Base-by-base conservation (phyloP, 2,888 invertebrate species). In the Brachypalpus laphriformis region DNA sequence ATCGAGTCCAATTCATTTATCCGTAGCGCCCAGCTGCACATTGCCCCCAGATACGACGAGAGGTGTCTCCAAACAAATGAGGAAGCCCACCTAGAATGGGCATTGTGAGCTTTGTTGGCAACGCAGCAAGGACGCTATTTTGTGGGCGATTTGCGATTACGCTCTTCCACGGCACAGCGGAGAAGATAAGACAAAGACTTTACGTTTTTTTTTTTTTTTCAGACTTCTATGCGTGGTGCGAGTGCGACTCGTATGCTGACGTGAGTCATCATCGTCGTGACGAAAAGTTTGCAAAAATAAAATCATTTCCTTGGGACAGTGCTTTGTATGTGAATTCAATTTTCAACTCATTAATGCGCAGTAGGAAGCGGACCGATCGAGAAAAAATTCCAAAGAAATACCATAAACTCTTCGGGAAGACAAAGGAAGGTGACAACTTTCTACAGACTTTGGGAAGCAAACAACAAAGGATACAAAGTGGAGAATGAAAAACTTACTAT, bases 401-500 rank as follows among this genome's bases (percentile, higher is more conserved):
- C 14, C 37, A 75, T n/a, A 65, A 28, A 65, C 42, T n/a, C n/a
- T n/a, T 71, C 20, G 37, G 20, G 34, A 20, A 83, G 68, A 80
- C 78, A 74, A 74, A 65, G 77, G 56, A 25, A 42, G 2, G 34
- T 16, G 61, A 8, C 63, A 57, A 83, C 83, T 83, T 83, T 83
- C 83, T 83, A 83, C 75, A 65, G 68, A 63, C 51, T 25, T 80
- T 47, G 18, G 37, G 72, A 77, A 54, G 42, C 59, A 66, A 72
- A 61, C 66, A 54, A 57, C 37, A 5, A 25, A 25, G 18, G 65
- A 66, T 66, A 47, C 57, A 37, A 47, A 14, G 31, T 6, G 22
- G 18, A 22, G 25, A 5, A 25, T 25, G 88, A 82, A 85, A 87
- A 82, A 92, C 96, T 96, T 93, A 96, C 96, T 96, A 96, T 94